Evolutionary conservation across 2,888 invertebrate genomes (phyloP).

Genomic region (Reticulitermes lucifugus): DNA sequence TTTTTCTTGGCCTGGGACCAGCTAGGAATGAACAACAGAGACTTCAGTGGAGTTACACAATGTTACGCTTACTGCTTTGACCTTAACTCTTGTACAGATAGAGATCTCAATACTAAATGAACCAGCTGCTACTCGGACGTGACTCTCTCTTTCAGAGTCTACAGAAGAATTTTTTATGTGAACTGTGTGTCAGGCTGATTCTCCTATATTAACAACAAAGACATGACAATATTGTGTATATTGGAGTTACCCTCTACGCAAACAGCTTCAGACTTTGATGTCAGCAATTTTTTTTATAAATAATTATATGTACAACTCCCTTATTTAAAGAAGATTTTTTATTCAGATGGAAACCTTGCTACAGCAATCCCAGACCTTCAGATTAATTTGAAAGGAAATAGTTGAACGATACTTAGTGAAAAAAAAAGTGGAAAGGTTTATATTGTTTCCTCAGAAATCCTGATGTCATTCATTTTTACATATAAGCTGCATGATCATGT

Average conservation of each 20-base stretch:
- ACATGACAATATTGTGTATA: neutral
- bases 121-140: constrained; percentile 77
- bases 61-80: neutral
- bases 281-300: neutral
- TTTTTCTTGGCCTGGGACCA: too few relatives aligned
- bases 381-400: neutral
- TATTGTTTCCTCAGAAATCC: neutral
- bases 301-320: neutral
- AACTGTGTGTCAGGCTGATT: constrained; percentile 56
- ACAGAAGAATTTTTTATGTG: constrained; percentile 85
- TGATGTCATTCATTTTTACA: neutral
- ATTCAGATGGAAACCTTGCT: neutral
- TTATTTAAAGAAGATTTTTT: neutral
- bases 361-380: neutral
- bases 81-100: constrained; percentile 65
- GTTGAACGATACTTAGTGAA: neutral
- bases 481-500: neutral
- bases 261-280: neutral
- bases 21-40: too few relatives aligned
- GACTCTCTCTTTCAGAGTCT: constrained; percentile 84
- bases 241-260: neutral
- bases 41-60: too few relatives aligned
- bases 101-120: constrained; percentile 91
- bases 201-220: neutral
- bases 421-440: neutral